Conservation (phyloP, 1,140 invertebrate genomes). For the Phymastichus coffea region DNA sequence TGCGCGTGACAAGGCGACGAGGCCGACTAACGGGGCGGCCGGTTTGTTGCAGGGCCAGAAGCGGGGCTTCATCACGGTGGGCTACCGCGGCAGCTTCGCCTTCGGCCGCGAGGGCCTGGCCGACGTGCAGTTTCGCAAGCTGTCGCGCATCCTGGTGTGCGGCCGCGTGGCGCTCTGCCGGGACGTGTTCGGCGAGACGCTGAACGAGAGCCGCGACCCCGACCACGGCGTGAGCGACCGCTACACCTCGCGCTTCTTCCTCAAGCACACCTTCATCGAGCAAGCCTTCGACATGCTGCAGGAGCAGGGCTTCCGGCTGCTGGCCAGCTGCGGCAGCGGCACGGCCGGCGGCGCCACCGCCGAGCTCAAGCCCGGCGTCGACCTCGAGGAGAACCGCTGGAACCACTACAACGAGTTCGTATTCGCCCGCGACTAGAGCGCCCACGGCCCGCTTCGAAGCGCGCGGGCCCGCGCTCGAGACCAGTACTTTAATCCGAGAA, state of each 20-base stretch:
- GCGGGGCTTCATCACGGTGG: conserved; percentile 88
- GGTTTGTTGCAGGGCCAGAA: conserved; percentile 47
- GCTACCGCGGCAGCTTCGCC: conserved; percentile 99
- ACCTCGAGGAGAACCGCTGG: conserved; percentile 96
- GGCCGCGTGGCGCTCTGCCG: conserved; percentile 88
- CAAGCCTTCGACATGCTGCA: conserved; percentile 97
- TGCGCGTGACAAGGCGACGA: too few relatives aligned
- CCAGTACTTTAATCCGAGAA: too few relatives aligned
- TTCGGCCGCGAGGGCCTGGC: conserved; percentile 97
- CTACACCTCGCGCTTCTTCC: conserved; percentile 96
- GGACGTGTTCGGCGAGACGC: conserved; percentile 94
- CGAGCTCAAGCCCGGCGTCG: conserved; percentile 90
- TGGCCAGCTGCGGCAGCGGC: conserved; percentile 87
- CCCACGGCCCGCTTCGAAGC: too few relatives aligned
- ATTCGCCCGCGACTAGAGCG: conserved; percentile 82
- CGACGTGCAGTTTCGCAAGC: conserved; percentile 97
- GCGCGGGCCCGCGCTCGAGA: too few relatives aligned
- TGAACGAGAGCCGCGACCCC: conserved; percentile 97
- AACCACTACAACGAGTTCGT: conserved; percentile 99
- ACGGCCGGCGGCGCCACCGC: conserved; percentile 79
- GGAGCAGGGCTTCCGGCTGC: conserved; percentile 88
- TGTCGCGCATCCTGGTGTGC: conserved; percentile 94
- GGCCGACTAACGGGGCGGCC: too few relatives aligned
- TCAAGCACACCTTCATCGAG: conserved; percentile 97
- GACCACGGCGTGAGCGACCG: conserved; percentile 90